These are phyloP conservation scores for Excalfactoria chinensis DNA, from an alignment of 2,113 vertebrate species.

Conservation along the genomic window DNA sequence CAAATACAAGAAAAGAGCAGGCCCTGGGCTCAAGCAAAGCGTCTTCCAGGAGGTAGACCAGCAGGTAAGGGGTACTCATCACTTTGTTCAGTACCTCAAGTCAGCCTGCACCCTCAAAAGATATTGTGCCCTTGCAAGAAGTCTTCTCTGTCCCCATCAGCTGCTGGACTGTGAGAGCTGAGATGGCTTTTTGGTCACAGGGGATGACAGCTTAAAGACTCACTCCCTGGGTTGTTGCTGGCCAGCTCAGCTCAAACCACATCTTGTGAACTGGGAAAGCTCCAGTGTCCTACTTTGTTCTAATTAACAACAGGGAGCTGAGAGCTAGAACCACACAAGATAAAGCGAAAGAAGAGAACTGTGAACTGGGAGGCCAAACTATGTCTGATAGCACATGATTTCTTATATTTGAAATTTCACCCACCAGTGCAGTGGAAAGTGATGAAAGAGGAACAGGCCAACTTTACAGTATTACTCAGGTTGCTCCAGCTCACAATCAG, in stretches of 20 bases:
- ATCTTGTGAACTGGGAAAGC: background rate
- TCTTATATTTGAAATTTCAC: background rate
- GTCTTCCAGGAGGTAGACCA: background rate
- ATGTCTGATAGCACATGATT: background rate
- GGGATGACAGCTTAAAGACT: background rate
- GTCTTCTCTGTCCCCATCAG: background rate
- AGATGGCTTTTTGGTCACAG: background rate
- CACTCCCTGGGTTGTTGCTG: accelerated
- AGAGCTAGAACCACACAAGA: background rate
- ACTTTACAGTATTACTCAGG: background rate
- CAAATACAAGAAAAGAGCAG: background rate
- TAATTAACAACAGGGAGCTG: background rate
- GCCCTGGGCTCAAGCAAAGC: background rate
- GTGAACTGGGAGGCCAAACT: background rate
- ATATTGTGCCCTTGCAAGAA: background rate
- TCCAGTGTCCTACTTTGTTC: background rate
- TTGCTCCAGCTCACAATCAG: background rate
- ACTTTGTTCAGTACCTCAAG: background rate
- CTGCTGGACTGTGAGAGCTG: accelerated
- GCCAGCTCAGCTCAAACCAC: background rate
- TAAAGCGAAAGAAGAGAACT: background rate
- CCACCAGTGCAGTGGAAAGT: accelerated
- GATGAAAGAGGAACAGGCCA: background rate
- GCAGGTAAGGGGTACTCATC: background rate
- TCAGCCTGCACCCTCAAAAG: background rate